Evolutionary conservation across 2,888 invertebrate genomes (phyloP), one percentile per base, ranked within the genome.

Genomic region (Anarsia innoxiella): DNA sequence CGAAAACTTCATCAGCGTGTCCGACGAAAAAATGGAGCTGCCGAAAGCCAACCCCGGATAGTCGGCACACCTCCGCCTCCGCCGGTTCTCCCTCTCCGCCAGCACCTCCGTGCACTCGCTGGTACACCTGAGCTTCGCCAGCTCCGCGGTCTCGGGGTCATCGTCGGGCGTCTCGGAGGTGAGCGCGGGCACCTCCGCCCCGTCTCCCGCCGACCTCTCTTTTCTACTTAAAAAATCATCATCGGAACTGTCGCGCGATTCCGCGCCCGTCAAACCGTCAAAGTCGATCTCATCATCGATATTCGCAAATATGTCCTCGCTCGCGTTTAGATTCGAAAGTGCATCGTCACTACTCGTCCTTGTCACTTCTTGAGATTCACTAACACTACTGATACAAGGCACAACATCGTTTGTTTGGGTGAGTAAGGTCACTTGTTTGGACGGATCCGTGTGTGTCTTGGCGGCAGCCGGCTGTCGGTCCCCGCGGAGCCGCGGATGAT

Each of bases 1-100:
- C 75, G 93, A 95, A 82, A 97, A 97, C 87, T 97, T 97, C 93
- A 98, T 97, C 91, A 97, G 92, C 6, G 97, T 97, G 71, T 96
- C 97, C 39, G 97, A 96, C 66, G 95, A 96, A 85, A 96, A 96
- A 67, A 96, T 93, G 46, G 95, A 95, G 53, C 93, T 91, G 35
- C 94, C 95, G 68, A 96, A 95, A 1, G 95, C 95, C 41, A 96
- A 80, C 15, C 96, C 96, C 0, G 96, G 96, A 82, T 96, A 96
- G 70, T 96, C 96, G 26, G 95, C 92, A 76, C 95, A 95, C 74
- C 95, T 87, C 56, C 92, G 87, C 55, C 89, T 87, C 55, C 93
- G 87, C 35, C 93, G 86, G 40, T 88, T 91, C 66, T 95, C 95
- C 45, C 94, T 88, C 65, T 93, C 95, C 16, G 95, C 94, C 45